These are phyloP conservation scores for Noctua janthe DNA, from an alignment of 2,888 invertebrate species.

Conservation along the genomic window DNA sequence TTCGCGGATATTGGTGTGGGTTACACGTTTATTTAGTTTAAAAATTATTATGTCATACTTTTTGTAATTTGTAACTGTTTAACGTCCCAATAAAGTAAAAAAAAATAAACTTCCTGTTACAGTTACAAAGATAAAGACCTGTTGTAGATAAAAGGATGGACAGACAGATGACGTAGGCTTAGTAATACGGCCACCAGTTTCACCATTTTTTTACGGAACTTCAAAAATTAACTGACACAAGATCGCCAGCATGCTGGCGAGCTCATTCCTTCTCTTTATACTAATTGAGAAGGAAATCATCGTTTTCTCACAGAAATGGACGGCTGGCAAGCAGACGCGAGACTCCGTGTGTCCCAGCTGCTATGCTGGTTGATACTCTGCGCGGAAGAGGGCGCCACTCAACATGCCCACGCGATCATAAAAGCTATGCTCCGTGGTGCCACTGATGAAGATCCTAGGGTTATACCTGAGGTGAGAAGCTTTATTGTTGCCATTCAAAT, in stretches of 20 bases:
- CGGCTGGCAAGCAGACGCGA: constrained; percentile 93
- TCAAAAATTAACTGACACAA: not conserved
- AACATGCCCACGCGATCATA: constrained; percentile 92
- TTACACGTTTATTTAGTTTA: too few species aligned
- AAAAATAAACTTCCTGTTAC: not conserved
- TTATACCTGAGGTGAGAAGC: constrained; percentile 88
- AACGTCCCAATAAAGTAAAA: too few species aligned
- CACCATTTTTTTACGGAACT: not conserved
- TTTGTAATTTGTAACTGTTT: too few species aligned
- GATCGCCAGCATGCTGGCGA: not conserved
- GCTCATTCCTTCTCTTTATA: not conserved
- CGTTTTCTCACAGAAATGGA: constrained; percentile 90
- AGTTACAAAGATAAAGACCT: not conserved
- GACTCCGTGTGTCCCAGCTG: constrained; percentile 94
- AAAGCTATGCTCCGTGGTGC: constrained; percentile 89
- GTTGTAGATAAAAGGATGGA: not conserved
- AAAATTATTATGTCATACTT: too few species aligned
- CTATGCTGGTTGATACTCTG: constrained; percentile 93
- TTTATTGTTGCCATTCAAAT: not conserved
- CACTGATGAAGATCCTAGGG: constrained; percentile 92
- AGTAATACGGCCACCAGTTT: not conserved
- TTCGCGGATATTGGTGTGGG: too few species aligned
- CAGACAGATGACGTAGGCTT: not conserved
- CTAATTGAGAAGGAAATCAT: not conserved
- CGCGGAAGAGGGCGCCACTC: constrained; percentile 93